Evolutionary conservation across 2,113 vertebrate genomes (phyloP).

Genomic region (Chamaetylas fuelleborni): DNA sequence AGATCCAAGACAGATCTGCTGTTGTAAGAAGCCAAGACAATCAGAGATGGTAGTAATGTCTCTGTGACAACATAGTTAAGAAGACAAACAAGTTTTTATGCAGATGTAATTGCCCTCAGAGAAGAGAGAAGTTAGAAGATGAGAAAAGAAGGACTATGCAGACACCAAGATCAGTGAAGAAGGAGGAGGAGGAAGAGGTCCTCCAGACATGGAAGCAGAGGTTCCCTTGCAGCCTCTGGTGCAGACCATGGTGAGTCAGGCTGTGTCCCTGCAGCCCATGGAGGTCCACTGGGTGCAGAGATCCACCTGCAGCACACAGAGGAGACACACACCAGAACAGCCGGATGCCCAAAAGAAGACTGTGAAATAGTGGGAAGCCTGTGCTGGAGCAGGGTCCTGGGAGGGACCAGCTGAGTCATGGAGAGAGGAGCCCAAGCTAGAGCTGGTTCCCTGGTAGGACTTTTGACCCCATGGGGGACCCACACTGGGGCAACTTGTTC

Average conservation of each 20-base stretch:
- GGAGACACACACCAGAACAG: background rate
- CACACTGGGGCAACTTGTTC: background rate
- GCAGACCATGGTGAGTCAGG: background rate
- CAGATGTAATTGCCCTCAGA: background rate
- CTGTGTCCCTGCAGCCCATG: background rate
- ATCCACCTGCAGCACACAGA: background rate
- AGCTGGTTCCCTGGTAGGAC: background rate
- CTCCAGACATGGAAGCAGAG: background rate
- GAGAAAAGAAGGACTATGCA: background rate
- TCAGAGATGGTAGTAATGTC: background rate
- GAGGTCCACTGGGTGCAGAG: background rate
- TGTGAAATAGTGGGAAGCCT: background rate
- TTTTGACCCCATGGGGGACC: rapidly evolving
- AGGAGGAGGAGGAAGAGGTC: background rate
- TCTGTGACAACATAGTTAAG: background rate
- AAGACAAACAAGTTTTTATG: background rate
- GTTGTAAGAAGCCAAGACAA: background rate
- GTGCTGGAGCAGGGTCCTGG: background rate
- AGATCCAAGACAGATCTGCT: background rate
- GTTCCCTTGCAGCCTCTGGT: background rate
- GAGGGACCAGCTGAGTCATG: background rate
- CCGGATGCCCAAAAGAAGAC: background rate
- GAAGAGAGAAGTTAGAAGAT: background rate
- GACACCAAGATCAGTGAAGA: background rate
- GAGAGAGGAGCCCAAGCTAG: background rate